A percentile compares a stretch with the other conserved stretches of the same genome.
Evolutionary conservation across 2,888 invertebrate genomes (phyloP).

Genomic region (Pedicia rivosa): DNA sequence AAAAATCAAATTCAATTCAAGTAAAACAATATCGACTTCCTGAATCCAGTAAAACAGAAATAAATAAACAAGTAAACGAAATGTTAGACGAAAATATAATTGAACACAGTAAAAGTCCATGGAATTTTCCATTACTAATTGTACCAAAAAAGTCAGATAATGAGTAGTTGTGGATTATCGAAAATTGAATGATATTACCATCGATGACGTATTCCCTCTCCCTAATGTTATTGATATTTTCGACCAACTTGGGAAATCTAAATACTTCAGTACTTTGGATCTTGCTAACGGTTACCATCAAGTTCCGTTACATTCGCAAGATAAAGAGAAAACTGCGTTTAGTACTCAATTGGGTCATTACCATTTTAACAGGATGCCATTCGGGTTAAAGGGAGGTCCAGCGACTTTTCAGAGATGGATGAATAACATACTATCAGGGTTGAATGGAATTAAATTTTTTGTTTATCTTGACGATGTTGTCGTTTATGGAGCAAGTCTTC

Average conservation of each 20-base stretch:
- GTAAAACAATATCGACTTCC: not conserved
- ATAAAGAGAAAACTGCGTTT: constrained; percentile 13
- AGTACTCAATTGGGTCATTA: constrained; percentile 11
- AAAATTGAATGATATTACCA: not conserved
- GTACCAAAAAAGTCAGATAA: not conserved
- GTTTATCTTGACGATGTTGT: too few relatives aligned
- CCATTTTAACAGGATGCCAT: constrained; percentile 14
- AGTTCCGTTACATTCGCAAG: constrained; percentile 7
- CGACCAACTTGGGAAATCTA: constrained; percentile 9
- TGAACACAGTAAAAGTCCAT: not conserved
- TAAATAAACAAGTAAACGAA: not conserved
- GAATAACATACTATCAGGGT: constrained; percentile 16
- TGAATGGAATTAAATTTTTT: constrained; percentile 11
- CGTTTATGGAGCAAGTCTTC: too few relatives aligned
- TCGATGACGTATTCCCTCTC: not conserved
- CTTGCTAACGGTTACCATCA: constrained; percentile 12
- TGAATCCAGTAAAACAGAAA: not conserved
- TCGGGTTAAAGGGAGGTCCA: constrained; percentile 16
- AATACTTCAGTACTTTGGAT: constrained; percentile 11
- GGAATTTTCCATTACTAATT: not conserved
- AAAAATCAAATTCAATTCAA: not conserved
- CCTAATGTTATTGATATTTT: constrained; percentile 10
- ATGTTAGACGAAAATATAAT: not conserved
- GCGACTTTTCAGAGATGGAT: constrained; percentile 18
- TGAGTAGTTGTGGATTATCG: not conserved